These are phyloP conservation scores for Myocastor coypus DNA, from an alignment of 2,113 vertebrate genomes.

Conservation along the genomic window DNA sequence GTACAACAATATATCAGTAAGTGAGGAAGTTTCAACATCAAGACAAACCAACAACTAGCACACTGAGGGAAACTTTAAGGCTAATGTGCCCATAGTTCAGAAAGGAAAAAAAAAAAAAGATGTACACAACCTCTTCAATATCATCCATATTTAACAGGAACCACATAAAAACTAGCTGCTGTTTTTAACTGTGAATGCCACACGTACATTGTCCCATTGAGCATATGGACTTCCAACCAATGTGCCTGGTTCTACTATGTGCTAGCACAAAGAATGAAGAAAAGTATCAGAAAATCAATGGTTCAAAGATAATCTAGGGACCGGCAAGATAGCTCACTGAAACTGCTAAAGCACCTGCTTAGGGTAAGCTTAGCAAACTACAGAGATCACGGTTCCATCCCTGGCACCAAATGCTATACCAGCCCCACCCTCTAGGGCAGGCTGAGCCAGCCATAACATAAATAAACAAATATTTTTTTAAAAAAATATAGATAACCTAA, in stretches of 20 bases:
- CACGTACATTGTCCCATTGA: neutral
- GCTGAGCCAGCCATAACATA: too few species aligned
- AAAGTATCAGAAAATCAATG: neutral
- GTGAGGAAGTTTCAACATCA: neutral
- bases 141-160: slow-evolving; percentile 8
- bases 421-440: too few species aligned
- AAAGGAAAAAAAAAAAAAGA: slow-evolving; percentile 38
- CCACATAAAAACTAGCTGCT: neutral
- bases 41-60: neutral
- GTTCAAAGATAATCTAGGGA: neutral
- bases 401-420: too few species aligned
- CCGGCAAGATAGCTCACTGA: too few species aligned
- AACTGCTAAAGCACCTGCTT: too few species aligned
- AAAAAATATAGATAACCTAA: neutral
- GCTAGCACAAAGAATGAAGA: slow-evolving; percentile 12
- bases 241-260: neutral
- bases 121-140: neutral
- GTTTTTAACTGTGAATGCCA: neutral
- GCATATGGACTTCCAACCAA: neutral
- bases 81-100: neutral
- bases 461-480: too few species aligned
- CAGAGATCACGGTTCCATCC: too few species aligned
- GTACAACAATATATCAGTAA: neutral
- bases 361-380: too few species aligned
- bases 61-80: neutral